A percentile compares a stretch with the other conserved stretches of the same genome.
Conservation (phyloP, 2,797 vertebrate genomes). For the Anas acuta region DNA sequence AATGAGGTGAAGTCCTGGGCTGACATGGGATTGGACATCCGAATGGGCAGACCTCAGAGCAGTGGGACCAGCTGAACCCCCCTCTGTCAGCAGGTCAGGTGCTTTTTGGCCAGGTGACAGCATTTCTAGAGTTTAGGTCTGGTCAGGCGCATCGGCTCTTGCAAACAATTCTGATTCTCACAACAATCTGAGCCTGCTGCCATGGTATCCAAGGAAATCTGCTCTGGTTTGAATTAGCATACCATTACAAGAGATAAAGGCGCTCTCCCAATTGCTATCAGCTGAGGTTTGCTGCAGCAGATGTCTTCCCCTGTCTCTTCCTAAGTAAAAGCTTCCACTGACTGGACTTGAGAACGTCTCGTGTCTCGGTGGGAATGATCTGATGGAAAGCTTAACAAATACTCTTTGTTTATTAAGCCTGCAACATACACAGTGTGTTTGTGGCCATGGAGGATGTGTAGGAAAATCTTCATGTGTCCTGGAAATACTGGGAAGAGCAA, state of each 20-base stretch:
- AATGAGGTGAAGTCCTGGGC: background rate
- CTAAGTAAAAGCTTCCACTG: background rate
- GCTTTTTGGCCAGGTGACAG: background rate
- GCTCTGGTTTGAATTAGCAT: background rate
- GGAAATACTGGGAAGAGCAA: background rate
- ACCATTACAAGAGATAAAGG: background rate
- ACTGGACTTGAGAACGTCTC: background rate
- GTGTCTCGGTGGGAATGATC: background rate
- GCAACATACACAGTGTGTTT: background rate
- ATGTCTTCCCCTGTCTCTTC: background rate
- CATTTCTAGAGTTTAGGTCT: background rate
- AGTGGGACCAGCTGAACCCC: background rate
- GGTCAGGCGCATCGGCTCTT: background rate
- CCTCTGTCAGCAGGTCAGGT: background rate
- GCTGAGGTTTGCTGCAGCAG: background rate
- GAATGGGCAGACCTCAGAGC: background rate
- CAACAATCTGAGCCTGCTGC: background rate
- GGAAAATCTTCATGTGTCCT: background rate
- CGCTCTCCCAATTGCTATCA: background rate
- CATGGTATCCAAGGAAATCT: background rate
- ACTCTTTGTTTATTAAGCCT: background rate
- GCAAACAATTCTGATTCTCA: background rate
- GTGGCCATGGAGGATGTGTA: background rate
- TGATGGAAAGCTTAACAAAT: background rate
- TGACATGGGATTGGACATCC: background rate